Evolutionary conservation across 2,797 vertebrate genomes (phyloP).

Genomic region (Acrocephalus scirpaceus): DNA sequence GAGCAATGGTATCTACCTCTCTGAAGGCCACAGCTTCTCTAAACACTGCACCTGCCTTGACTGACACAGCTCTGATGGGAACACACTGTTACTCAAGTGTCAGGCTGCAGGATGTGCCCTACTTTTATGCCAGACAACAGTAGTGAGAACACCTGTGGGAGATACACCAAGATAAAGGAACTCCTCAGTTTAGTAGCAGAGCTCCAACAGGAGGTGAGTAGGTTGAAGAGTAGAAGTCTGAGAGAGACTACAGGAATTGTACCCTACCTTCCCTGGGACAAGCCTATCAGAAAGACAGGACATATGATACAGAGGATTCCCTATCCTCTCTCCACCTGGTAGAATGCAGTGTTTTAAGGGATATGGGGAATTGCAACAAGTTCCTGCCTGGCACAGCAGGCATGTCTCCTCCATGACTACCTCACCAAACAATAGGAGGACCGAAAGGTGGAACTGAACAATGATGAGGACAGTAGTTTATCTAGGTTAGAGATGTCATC

Average conservation of each 20-base stretch:
- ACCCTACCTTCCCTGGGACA: not conserved
- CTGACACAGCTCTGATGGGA: not conserved
- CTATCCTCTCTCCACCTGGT: not conserved
- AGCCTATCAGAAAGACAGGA: not conserved
- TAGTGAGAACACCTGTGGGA: not conserved
- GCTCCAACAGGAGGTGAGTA: not conserved
- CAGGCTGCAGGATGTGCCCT: not conserved
- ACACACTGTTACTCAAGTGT: not conserved
- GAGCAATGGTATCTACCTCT: not conserved
- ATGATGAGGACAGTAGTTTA: not conserved
- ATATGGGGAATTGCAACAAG: not conserved
- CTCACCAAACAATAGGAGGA: not conserved
- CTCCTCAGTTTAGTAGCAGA: not conserved
- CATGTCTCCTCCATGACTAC: not conserved
- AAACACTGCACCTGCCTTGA: not conserved
- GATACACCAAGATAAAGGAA: not conserved
- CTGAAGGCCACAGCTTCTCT: not conserved
- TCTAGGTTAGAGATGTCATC: not conserved
- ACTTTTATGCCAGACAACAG: not conserved
- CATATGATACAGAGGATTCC: not conserved
- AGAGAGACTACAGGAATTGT: not conserved
- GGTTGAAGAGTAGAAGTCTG: not conserved
- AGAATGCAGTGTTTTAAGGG: not conserved
- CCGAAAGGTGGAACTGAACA: not conserved
- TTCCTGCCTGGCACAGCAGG: not conserved